Evolutionary conservation across 1,140 invertebrate genomes (phyloP), one percentile per base, ranked within the genome.

Genomic region (Heliconius nattereri): DNA sequence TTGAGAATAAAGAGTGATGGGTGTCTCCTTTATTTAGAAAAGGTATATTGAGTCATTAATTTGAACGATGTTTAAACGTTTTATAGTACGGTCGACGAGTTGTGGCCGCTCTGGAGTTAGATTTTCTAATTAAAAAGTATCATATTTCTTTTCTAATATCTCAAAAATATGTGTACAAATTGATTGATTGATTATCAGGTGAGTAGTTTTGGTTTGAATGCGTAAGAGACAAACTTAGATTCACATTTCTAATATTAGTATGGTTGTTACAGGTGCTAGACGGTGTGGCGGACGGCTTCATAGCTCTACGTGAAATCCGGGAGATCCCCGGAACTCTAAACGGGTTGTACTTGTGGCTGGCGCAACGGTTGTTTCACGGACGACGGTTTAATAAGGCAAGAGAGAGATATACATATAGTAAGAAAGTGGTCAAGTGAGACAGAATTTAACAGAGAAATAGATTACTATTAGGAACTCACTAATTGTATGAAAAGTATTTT

Each of bases 1-100:
- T 95, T 99, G 9, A 97, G 99, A 87, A 99, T 99, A 82, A 99
- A 99, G 92, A 98, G 98, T 87, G 99, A 99, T 90, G 98, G 98
- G 1, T 99, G 98, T 89, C 97, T 99, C 85, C 95, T 99, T 1
- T 99, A 99, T 86, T 92, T 99, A 78, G 98, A 99, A 91, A 98
- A 98, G 91, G 92, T 94, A 73, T 35, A 11, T 23, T 57, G 7
- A 57, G 54, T 57, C 54, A 11, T n/a, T 57, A 11, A 23, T 57
- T 20, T 20, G 19, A 54, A 54, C 20, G 13, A 45, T 5, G 40
- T 45, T 45, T 45, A 3, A 45, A 16, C 13, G 40, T 45, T 45
- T 45, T 45, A 45, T 16, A 45, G 40, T 16, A 45, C 5, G 40
- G 13, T 45, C 40, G 40, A 45, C 3, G 40, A 16, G 13, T 45